phyloP scores from a whole-genome alignment of 2,113 vertebrate genomes.

The Emberiza fucata region DNA sequence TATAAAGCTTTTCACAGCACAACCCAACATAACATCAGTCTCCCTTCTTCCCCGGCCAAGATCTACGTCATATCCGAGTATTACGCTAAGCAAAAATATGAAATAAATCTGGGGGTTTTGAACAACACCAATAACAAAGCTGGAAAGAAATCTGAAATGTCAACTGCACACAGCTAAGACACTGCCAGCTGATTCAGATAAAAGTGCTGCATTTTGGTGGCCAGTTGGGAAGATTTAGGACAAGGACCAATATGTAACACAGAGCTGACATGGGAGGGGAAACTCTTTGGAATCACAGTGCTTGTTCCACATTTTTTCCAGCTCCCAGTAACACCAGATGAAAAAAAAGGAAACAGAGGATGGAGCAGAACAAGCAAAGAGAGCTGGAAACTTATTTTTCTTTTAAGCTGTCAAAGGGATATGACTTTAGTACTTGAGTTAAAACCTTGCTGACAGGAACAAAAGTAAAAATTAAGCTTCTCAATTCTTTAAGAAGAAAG shows the following conservation, averaged over 20 bases:
- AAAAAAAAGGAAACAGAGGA: background rate
- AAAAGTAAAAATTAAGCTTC: constrained; percentile 38
- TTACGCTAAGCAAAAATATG: background rate
- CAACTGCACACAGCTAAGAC: background rate
- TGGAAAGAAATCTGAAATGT: background rate
- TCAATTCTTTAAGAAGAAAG: constrained; percentile 26
- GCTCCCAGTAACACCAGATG: background rate
- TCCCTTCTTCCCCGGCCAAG: background rate
- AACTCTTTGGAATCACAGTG: background rate
- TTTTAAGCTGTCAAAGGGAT: constrained; percentile 1
- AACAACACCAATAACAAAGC: background rate
- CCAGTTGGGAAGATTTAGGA: background rate
- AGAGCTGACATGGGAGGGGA: background rate
- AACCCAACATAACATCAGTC: background rate
- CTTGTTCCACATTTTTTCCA: background rate
- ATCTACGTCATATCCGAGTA: background rate
- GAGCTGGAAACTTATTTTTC: background rate
- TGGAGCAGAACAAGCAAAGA: background rate
- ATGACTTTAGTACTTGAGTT: background rate
- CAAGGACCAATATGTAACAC: background rate
- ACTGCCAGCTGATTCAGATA: background rate
- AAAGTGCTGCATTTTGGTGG: background rate
- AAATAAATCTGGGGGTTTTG: background rate
- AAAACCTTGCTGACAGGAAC: constrained; percentile 35
- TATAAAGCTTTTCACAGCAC: background rate